Evolutionary conservation across 2,888 invertebrate genomes (phyloP).

Genomic region (Zonitis immaculata): DNA sequence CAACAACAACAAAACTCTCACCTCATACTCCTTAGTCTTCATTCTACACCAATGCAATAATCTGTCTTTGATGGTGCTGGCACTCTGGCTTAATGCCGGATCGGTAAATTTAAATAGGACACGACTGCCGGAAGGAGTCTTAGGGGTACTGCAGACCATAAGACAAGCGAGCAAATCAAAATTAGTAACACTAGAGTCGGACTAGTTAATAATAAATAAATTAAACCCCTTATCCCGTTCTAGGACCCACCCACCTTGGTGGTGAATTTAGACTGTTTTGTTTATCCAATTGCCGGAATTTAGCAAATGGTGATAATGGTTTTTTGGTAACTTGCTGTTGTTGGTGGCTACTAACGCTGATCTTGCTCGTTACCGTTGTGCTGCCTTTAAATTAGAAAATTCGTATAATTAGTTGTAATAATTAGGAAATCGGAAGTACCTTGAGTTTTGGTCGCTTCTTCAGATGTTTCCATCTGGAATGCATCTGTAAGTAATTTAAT

Average conservation of each 20-base stretch:
- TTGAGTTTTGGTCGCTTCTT: slow-evolving; percentile 41
- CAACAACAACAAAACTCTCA: slow-evolving; percentile 47
- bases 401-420: too few relatives aligned
- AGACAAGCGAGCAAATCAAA: not conserved
- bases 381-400: not conserved
- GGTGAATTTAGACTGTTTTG: slow-evolving; percentile 70
- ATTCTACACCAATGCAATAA: slow-evolving; percentile 95
- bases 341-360: slow-evolving; percentile 23
- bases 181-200: too few relatives aligned
- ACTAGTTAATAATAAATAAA: not conserved
- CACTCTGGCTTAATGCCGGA: slow-evolving; percentile 84
- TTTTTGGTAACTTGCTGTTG: slow-evolving; percentile 51
- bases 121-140: slow-evolving; percentile 62
- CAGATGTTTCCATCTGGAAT: slow-evolving; percentile 35
- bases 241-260: slow-evolving; percentile 76
- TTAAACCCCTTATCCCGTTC: too few relatives aligned
- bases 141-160: slow-evolving; percentile 61
- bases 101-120: slow-evolving; percentile 89
- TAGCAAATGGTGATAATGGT: slow-evolving; percentile 82
- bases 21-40: slow-evolving; percentile 97
- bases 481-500: slow-evolving; percentile 37
- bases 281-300: slow-evolving; percentile 87
- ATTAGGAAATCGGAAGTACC: slow-evolving; percentile 22
- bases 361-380: slow-evolving; percentile 37
- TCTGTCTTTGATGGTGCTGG: slow-evolving; percentile 93